Base-by-base conservation (phyloP, 1,140 invertebrate genomes). In the Eupristina koningsbergeri region DNA sequence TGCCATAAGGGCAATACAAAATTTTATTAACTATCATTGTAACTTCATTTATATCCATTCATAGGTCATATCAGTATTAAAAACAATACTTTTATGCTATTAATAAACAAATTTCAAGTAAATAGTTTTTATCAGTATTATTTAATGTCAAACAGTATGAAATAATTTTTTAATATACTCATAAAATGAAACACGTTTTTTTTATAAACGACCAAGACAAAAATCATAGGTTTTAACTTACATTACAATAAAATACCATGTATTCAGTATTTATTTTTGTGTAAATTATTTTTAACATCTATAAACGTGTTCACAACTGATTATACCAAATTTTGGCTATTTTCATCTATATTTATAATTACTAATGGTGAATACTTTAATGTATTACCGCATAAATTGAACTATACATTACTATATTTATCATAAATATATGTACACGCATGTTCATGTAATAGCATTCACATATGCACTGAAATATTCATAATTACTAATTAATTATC, bases 401-500 rank as follows among this genome's bases (percentile, higher is more conserved):
- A 84, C 77, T 86, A 86, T 77, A 84, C 85, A 74, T 84, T 84
- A 45, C 11, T 45, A 11, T 11, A 7, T 7, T 45, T 45, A 45
- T 45, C 5, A 45, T 7, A 45, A 45, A 45, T 45, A 11, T 45
- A 11, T 45, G 11, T 45, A 45, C 41, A 45, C 11, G 41, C 41
- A 45, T 45, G 11, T n/a, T n/a, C n/a, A n/a, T n/a, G n/a, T n/a
- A n/a, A n/a, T n/a, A n/a, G n/a, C n/a, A n/a, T n/a, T n/a, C n/a
- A n/a, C n/a, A n/a, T n/a, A n/a, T n/a, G n/a, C n/a, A n/a, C 41
- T 5, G 5, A 45, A 5, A 45, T 45, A 45, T 11, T 7, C 77
- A 81, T 85, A 63, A 85, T 82, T 86, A 86, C 86, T 79, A 86
- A 45, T 45, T 87, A 90, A 90, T 89, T 89, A 90, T 91, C 89